phyloP scores from a whole-genome alignment of 2,797 vertebrate species.

The Emydoidea blandingii region DNA sequence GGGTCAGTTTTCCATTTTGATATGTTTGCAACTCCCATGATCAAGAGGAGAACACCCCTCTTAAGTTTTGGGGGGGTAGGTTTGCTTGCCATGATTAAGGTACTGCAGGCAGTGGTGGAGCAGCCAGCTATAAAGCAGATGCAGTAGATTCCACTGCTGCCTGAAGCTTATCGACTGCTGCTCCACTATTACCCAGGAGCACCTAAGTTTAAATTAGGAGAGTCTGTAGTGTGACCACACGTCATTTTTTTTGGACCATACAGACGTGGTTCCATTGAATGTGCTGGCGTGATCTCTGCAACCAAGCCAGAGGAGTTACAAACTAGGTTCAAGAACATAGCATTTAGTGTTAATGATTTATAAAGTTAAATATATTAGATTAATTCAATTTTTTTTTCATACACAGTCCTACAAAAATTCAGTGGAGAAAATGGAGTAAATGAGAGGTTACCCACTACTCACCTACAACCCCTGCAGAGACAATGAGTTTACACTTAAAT shows the following conservation, averaged over 20 bases:
- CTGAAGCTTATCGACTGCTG: conserved; percentile 55
- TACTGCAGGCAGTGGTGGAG: conserved; percentile 31
- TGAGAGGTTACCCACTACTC: conserved; percentile 24
- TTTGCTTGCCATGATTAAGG: conserved; percentile 24
- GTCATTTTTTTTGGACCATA: background rate
- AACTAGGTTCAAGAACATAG: background rate
- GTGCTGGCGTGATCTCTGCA: background rate
- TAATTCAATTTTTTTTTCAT: background rate
- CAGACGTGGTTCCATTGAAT: conserved; percentile 4
- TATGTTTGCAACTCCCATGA: background rate
- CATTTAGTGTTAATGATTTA: background rate
- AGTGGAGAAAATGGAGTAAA: conserved; percentile 11
- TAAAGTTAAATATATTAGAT: background rate
- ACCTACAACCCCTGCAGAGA: conserved; percentile 62
- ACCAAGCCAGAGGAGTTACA: background rate
- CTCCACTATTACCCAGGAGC: conserved; percentile 49
- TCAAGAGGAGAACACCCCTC: background rate
- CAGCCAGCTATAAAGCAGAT: conserved; percentile 25
- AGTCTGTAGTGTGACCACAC: background rate
- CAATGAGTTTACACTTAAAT: conserved; percentile 59
- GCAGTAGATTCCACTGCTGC: conserved; percentile 1
- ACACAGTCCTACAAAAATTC: background rate
- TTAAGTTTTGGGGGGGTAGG: background rate
- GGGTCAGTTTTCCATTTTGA: background rate
- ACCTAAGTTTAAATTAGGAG: background rate